Evolutionary conservation across 2,113 vertebrate species (phyloP).

Genomic region (Sturnus vulgaris): DNA sequence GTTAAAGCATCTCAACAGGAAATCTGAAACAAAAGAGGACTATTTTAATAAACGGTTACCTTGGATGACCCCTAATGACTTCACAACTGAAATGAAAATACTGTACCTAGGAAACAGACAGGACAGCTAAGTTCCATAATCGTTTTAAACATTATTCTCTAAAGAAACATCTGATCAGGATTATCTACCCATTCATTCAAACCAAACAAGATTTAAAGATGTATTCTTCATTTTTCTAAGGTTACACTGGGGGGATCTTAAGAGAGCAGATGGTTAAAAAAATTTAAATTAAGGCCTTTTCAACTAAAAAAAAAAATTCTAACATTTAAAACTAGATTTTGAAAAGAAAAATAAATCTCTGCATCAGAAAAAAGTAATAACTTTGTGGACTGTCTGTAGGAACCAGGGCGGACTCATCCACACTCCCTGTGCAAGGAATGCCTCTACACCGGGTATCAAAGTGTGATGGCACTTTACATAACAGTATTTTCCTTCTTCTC

Average conservation of each 20-base stretch:
- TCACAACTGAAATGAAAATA: slow-evolving; percentile 67
- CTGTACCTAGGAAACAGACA: slow-evolving; percentile 57
- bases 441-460: neutral
- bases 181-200: slow-evolving; percentile 71
- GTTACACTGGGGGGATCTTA: slow-evolving; percentile 40
- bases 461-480: slow-evolving; percentile 57
- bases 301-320: neutral
- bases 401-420: neutral
- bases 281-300: neutral
- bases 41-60: slow-evolving; percentile 74
- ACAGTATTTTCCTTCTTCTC: slow-evolving; percentile 48
- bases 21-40: slow-evolving; percentile 75
- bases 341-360: neutral
- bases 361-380: neutral
- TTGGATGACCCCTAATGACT: slow-evolving; percentile 70
- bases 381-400: neutral
- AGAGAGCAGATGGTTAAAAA: slow-evolving; percentile 32
- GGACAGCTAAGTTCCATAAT: slow-evolving; percentile 59
- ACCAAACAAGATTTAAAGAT: slow-evolving; percentile 70
- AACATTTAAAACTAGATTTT: neutral
- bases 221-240: slow-evolving; percentile 63
- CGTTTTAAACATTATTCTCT: slow-evolving; percentile 69
- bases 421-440: neutral
- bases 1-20: slow-evolving; percentile 74
- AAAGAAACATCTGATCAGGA: slow-evolving; percentile 73